phyloP scores from a whole-genome alignment of 2,888 invertebrate species.

The Perithous albicinctus region DNA sequence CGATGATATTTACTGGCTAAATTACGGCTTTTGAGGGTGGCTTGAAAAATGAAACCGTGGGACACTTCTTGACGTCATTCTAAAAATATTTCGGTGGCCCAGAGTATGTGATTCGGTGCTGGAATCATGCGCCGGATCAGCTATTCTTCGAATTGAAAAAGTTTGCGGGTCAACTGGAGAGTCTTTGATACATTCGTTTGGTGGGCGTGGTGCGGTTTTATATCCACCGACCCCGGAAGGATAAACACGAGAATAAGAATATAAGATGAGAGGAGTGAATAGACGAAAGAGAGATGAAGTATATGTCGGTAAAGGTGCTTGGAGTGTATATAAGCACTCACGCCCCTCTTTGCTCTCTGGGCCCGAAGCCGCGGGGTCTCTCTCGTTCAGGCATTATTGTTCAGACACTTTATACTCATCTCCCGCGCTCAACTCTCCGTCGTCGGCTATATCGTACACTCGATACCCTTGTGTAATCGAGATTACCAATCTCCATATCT shows the following conservation, averaged over 20 bases:
- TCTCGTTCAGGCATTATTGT: conserved; percentile 25
- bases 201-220: conserved; percentile 64
- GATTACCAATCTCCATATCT: conserved; percentile 69
- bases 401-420: conserved; percentile 55
- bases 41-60: background rate
- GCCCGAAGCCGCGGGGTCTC: conserved; percentile 36
- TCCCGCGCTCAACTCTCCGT: conserved; percentile 36
- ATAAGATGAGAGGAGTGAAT: conserved; percentile 11
- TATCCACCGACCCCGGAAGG: conserved; percentile 58
- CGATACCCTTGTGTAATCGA: conserved; percentile 71
- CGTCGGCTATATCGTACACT: conserved; percentile 58
- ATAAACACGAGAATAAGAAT: conserved; percentile 57
- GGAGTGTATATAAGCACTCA: conserved; percentile 30
- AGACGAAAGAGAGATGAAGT: conserved; percentile 13
- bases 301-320: conserved; percentile 1
- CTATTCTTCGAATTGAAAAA: conserved; percentile 51
- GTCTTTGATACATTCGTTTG: conserved; percentile 25
- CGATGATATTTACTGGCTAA: background rate
- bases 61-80: conserved; percentile 22
- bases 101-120: conserved; percentile 3
- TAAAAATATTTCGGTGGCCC: conserved; percentile 19
- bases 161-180: conserved; percentile 37
- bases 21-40: background rate
- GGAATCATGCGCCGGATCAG: background rate
- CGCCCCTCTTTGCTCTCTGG: conserved; percentile 48